Percentiles rank a stretch among this genome's conserved stretches.
Evolutionary conservation across 2,113 vertebrate genomes (phyloP).

Genomic region (Romanogobio albipinnatus): DNA sequence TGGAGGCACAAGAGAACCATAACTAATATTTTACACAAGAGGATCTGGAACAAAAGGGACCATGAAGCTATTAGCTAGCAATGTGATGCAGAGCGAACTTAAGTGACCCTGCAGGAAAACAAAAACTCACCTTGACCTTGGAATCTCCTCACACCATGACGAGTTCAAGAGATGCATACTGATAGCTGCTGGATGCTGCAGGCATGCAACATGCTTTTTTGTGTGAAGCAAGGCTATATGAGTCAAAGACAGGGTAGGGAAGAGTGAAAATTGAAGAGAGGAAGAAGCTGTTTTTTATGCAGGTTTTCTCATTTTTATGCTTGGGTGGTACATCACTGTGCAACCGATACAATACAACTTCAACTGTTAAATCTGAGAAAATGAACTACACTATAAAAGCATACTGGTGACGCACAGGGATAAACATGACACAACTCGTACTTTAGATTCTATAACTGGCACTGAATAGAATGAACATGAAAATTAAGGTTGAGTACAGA

Average conservation of each 20-base stretch:
- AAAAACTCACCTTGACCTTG: constrained; percentile 25
- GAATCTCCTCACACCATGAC: constrained; percentile 1
- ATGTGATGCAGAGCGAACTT: background rate
- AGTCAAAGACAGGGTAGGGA: background rate
- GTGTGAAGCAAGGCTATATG: background rate
- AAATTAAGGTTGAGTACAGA: background rate
- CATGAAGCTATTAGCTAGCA: constrained; percentile 1
- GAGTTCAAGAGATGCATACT: constrained; percentile 22
- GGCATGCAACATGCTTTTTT: constrained; percentile 8
- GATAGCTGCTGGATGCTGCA: background rate
- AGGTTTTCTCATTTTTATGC: background rate
- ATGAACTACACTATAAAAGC: background rate
- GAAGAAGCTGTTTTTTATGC: background rate
- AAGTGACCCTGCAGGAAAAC: background rate
- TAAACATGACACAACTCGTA: background rate
- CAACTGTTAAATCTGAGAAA: background rate
- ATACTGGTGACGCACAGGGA: background rate
- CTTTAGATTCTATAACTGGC: background rate
- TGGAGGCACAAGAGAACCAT: background rate
- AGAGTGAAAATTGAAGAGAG: background rate
- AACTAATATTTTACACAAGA: constrained; percentile 34
- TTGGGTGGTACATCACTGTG: background rate
- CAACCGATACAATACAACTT: background rate
- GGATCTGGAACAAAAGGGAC: constrained; percentile 20
- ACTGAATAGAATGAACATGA: background rate